Evolutionary conservation across 2,113 vertebrate species (phyloP).

Genomic region (Nerophis lumbriciformis): DNA sequence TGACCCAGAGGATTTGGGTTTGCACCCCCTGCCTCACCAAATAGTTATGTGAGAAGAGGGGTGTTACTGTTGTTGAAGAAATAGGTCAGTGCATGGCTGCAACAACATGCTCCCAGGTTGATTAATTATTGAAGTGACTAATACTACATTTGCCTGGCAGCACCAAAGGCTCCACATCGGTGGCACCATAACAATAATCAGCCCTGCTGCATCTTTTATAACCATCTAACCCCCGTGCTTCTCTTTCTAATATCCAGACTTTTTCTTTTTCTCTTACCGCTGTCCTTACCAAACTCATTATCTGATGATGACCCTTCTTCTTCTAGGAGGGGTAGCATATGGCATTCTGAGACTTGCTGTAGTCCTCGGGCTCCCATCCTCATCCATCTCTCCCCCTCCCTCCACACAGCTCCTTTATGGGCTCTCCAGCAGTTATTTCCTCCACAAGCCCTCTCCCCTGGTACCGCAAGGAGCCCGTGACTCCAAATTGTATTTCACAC

Average conservation of each 20-base stretch:
- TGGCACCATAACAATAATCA: slow-evolving; percentile 62
- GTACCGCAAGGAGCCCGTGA: slow-evolving; percentile 47
- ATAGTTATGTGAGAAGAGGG: slow-evolving; percentile 27
- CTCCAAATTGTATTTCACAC: slow-evolving; percentile 60
- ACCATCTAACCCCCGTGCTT: slow-evolving; percentile 21
- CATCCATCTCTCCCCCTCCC: slow-evolving; percentile 59
- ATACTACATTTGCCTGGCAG: slow-evolving; percentile 72
- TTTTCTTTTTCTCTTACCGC: slow-evolving; percentile 38
- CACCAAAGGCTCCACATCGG: slow-evolving; percentile 55
- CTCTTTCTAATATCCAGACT: slow-evolving; percentile 32
- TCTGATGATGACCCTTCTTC: slow-evolving; percentile 36
- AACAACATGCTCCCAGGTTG: slow-evolving; percentile 66
- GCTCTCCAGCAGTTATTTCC: slow-evolving; percentile 63
- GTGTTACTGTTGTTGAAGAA: slow-evolving; percentile 47
- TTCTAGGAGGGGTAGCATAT: slow-evolving; percentile 55
- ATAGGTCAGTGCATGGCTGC: slow-evolving; percentile 69
- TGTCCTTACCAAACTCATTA: slow-evolving; percentile 40
- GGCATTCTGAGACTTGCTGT: slow-evolving; percentile 65
- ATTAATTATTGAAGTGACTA: slow-evolving; percentile 79
- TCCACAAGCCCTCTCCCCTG: slow-evolving; percentile 50
- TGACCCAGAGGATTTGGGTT: slow-evolving; percentile 57
- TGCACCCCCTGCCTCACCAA: slow-evolving; percentile 38
- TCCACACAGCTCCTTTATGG: slow-evolving; percentile 61
- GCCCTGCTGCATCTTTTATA: slow-evolving; percentile 45
- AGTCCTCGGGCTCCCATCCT: slow-evolving; percentile 60